phyloP scores from a whole-genome alignment of 2,888 invertebrate species.

The Tinea pellionella region DNA sequence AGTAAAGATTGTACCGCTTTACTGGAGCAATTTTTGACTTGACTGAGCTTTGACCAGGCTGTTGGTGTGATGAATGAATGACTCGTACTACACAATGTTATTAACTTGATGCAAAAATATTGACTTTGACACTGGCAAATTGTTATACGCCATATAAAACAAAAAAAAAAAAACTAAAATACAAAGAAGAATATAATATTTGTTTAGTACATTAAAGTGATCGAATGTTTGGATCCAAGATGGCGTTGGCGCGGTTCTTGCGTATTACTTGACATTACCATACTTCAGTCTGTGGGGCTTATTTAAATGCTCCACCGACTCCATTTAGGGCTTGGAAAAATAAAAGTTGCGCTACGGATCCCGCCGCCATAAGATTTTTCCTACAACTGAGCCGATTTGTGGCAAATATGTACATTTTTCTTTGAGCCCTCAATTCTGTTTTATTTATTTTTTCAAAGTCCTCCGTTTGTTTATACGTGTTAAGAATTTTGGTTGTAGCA shows the following conservation, averaged over 20 bases:
- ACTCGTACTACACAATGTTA: too few species aligned
- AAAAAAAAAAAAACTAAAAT: too few species aligned
- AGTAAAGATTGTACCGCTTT: too few species aligned
- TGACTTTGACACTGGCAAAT: too few species aligned
- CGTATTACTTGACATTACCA: slow-evolving; percentile 67
- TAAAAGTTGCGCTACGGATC: slow-evolving; percentile 64
- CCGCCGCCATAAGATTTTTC: slow-evolving; percentile 40
- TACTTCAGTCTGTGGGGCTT: slow-evolving; percentile 66
- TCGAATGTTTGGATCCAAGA: slow-evolving; percentile 40
- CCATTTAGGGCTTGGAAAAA: slow-evolving; percentile 70
- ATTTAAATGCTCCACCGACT: slow-evolving; percentile 71
- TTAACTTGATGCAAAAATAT: too few species aligned
- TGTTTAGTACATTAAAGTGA: neutral
- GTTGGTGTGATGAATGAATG: too few species aligned
- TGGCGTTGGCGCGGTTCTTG: slow-evolving; percentile 57
- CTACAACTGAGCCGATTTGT: slow-evolving; percentile 63
- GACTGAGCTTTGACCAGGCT: too few species aligned
- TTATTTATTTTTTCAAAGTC: neutral
- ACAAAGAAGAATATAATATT: neutral
- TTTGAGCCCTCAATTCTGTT: neutral
- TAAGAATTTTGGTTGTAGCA: neutral
- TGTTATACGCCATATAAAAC: too few species aligned
- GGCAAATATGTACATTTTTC: slow-evolving; percentile 40
- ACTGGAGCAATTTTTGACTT: too few species aligned
- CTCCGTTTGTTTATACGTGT: neutral